Base-by-base conservation (phyloP, 2,888 invertebrate species). In the Agonopterix heracliana region DNA sequence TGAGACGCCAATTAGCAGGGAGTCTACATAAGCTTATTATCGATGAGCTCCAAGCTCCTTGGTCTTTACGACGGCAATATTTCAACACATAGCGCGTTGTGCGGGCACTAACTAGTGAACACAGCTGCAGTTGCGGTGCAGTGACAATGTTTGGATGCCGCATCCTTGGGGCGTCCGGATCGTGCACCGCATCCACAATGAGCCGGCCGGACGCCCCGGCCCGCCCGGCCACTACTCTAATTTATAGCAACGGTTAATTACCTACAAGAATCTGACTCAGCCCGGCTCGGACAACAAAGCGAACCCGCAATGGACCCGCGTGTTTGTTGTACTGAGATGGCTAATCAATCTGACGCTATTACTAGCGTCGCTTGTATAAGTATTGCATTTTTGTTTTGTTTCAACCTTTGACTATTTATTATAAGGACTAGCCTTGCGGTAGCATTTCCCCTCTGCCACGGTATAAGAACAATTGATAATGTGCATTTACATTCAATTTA, bases 231-330 rank as follows among this genome's bases (percentile, higher is more conserved):
- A 47, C 57, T 55, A 63, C 70, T 69, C 74, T 81, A 81, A 84
- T 83, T 81, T 83, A 83, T 83, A 77, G 76, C 78, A 65, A 74
- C 75, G 70, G 76, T 78, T 82, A 81, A 83, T 82, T 83, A 81
- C 79, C 71, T 71, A 74, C 79, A 78, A 76, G 79, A 81, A 82
- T 77, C 77, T 74, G 72, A 78, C 64, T 77, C 72, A 74, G 72
- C 62, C 58, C 54, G 54, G 51, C 57, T 62, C 57, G 55, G 59
- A 66, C 61, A 65, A 72, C 74, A 73, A 71, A 70, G 53, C 56
- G 62, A 54, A 47, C 52, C 56, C 52, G 54, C 66, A 57, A 59
- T 57, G 60, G 55, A 64, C 61, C 59, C 55, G 50, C 50, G 55
- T 66, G 70, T 69, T 71, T 63, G 65, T 64, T 55, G 48, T 47